Percentiles rank a stretch among this genome's conserved stretches.
These are phyloP conservation scores for Sturnus vulgaris DNA, from an alignment of 2,113 vertebrate species.

Conservation along the genomic window DNA sequence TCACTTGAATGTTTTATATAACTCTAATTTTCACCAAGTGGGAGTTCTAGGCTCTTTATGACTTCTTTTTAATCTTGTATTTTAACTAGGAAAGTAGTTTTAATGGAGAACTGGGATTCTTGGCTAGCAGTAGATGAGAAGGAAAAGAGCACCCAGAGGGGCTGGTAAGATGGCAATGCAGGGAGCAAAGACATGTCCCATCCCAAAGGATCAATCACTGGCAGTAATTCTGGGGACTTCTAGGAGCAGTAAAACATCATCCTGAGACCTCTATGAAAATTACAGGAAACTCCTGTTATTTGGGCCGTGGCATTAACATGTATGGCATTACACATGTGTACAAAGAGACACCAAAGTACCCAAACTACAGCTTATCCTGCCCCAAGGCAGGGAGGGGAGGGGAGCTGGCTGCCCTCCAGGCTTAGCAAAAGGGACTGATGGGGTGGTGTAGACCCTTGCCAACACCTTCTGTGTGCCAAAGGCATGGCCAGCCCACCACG, in stretches of 20 bases:
- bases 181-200: not conserved
- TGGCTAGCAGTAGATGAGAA: not conserved
- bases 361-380: not conserved
- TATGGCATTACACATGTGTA: not conserved
- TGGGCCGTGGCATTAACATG: not conserved
- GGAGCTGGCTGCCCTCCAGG: not conserved
- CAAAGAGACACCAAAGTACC: not conserved
- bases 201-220: not conserved
- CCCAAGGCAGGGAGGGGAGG: not conserved
- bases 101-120: not conserved
- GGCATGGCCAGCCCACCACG: fast-evolving
- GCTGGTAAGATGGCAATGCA: not conserved
- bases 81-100: not conserved
- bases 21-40: not conserved
- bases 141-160: not conserved
- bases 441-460: not conserved
- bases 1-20: not conserved
- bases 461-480: not conserved
- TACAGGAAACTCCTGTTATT: not conserved
- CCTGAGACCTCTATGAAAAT: not conserved
- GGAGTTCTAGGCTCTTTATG: not conserved
- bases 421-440: not conserved
- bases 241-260: not conserved
- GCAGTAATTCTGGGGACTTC: not conserved
- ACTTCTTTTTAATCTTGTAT: not conserved